A percentile compares a stretch with the other conserved stretches of the same genome.
phyloP scores from a whole-genome alignment of 1,140 invertebrate genomes.

The Drosophila baimaii region DNA sequence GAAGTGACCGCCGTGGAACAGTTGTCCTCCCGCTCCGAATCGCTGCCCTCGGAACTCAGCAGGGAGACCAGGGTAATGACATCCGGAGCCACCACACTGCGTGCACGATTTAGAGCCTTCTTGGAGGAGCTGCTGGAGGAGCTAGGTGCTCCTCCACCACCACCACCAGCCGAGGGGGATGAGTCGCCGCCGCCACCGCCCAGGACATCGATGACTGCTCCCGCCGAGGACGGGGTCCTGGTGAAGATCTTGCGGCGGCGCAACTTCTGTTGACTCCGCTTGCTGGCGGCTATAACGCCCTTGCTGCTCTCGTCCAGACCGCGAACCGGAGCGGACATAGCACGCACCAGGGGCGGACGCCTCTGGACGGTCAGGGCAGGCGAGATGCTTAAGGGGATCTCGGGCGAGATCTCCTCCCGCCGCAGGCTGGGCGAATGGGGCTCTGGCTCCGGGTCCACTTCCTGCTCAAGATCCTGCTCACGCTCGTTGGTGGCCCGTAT shows the following conservation, averaged over 20 bases:
- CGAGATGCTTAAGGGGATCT: constrained; percentile 44
- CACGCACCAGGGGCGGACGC: constrained; percentile 79
- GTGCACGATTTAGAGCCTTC: constrained; percentile 63
- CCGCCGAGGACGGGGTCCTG: constrained; percentile 51
- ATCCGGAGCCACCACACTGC: constrained; percentile 75
- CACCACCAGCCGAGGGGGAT: background rate
- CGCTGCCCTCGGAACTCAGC: constrained; percentile 82
- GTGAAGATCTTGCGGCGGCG: constrained; percentile 75
- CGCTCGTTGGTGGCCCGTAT: constrained; percentile 73
- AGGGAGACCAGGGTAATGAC: constrained; percentile 81
- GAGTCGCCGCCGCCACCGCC: constrained; percentile 11
- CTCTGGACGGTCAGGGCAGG: constrained; percentile 71
- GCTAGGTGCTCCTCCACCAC: constrained; percentile 1
- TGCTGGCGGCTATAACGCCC: constrained; percentile 60
- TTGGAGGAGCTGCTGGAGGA: constrained; percentile 23
- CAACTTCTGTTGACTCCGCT: constrained; percentile 74
- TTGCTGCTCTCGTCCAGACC: constrained; percentile 75
- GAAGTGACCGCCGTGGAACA: constrained; percentile 26
- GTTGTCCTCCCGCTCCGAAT: constrained; percentile 81
- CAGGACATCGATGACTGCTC: constrained; percentile 20
- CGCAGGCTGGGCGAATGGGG: background rate
- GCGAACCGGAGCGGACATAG: constrained; percentile 84
- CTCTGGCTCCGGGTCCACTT: constrained; percentile 5
- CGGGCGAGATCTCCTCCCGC: background rate
- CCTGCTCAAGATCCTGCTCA: constrained; percentile 42